Base-by-base conservation (phyloP, 2,888 invertebrate species). In the Antheraea yamamai region DNA sequence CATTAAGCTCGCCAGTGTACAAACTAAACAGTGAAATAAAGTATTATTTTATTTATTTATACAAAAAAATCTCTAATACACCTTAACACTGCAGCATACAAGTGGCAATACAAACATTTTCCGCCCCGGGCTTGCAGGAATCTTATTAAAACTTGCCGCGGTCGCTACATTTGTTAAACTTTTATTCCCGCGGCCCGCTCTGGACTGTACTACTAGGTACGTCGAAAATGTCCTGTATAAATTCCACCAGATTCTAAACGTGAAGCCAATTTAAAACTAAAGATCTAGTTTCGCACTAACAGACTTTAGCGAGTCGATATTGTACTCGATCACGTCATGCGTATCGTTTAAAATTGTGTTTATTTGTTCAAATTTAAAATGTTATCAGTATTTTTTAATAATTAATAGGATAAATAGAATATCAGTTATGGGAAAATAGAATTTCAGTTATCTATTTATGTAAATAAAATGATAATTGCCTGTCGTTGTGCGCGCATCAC, bases 61-160 rank as follows among this genome's bases (percentile, higher is more conserved):
- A 6, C n/a, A 30, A 72, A 61, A 61, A 75, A 35, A 66, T 55
- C 58, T 66, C 16, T 66, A 20, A 73, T 55, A 73, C 26, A 73
- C 47, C 23, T 16, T 10, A 18, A 51, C 75, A 51, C 26, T 51
- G n/a, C 68, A 61, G 75, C 79, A 81, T 78, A 80, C 83, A 81
- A 83, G 81, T 81, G 82, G 80, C 77, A 76, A 52, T 76, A 76
- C 78, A 79, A 83, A 83, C 85, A 83, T 81, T 81, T 84, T 81
- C 80, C 76, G 79, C 77, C 81, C 81, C 80, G 80, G 81, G 80
- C 84, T 75, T 80, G 76, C 81, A 82, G 82, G 85, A 85, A 85
- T 87, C 86, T 87, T 87, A 87, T 87, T 85, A 87, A 87, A 86
- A 86, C 83, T 87, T 85, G 81, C 85, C 81, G 79, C 79, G 73